Percentiles rank a stretch among this genome's conserved stretches.
Conservation (phyloP, 2,113 vertebrate genomes). For the Edolisoma coerulescens region DNA sequence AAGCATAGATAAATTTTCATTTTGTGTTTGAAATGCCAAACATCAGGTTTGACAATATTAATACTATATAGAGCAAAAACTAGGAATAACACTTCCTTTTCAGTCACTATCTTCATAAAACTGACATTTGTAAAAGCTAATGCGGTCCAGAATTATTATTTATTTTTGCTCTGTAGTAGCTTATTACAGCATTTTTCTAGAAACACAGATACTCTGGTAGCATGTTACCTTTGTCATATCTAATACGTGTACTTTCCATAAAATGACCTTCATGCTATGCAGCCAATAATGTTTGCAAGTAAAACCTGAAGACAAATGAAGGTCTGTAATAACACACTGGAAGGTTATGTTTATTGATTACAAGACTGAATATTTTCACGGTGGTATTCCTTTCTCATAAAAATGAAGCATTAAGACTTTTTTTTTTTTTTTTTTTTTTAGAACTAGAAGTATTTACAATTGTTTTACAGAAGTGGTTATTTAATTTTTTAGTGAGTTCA, state of each 20-base stretch:
- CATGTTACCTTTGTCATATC: slow-evolving; percentile 2
- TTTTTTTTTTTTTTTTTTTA: not conserved
- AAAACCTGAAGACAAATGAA: slow-evolving; percentile 49
- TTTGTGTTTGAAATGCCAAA: not conserved
- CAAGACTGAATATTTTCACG: not conserved
- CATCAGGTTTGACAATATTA: not conserved
- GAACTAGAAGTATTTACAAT: slow-evolving; percentile 14
- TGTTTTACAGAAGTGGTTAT: slow-evolving; percentile 46
- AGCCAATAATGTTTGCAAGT: slow-evolving; percentile 21
- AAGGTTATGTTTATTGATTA: slow-evolving; percentile 53
- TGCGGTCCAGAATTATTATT: not conserved
- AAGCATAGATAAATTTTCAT: not conserved
- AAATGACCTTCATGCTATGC: slow-evolving; percentile 42
- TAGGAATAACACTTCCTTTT: not conserved
- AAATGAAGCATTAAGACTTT: not conserved
- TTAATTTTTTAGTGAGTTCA: slow-evolving; percentile 57
- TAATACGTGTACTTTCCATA: not conserved
- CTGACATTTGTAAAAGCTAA: not conserved
- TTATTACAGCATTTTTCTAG: not conserved
- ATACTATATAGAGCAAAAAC: not conserved
- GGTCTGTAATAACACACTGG: slow-evolving; percentile 18
- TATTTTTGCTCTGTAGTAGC: not conserved
- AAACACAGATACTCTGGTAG: not conserved
- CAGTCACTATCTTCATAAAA: not conserved
- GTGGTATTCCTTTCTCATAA: slow-evolving; percentile 13